A percentile compares a stretch with the other conserved stretches of the same genome.
Conservation (phyloP, 2,888 invertebrate genomes). For the Melanophora roralis region DNA sequence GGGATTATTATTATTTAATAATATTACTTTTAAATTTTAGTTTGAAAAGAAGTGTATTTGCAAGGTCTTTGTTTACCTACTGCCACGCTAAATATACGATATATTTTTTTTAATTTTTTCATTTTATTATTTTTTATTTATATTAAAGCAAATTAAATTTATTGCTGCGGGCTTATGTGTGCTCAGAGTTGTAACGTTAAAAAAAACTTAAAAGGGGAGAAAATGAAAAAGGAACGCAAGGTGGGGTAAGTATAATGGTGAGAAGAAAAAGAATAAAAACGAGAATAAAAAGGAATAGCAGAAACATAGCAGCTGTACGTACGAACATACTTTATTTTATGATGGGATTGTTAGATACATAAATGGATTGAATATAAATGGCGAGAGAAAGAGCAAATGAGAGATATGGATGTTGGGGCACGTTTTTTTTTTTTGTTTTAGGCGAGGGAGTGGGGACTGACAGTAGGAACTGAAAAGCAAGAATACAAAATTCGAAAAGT, state of each 20-base stretch:
- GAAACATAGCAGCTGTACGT: constrained; percentile 60
- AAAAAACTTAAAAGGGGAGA: constrained; percentile 23
- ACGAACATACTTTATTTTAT: constrained; percentile 26
- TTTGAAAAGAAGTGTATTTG: constrained; percentile 12
- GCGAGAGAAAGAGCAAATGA: constrained; percentile 25
- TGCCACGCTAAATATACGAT: constrained; percentile 54
- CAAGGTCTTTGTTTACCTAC: constrained; percentile 21
- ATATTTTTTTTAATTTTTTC: constrained; percentile 66
- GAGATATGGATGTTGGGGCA: background rate
- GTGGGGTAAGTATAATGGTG: constrained; percentile 47
- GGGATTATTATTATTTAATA: too few species aligned
- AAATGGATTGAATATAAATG: constrained; percentile 36
- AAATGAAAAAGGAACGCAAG: constrained; percentile 16
- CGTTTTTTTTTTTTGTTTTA: too few species aligned
- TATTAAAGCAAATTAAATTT: constrained; percentile 64
- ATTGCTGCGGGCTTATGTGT: constrained; percentile 64
- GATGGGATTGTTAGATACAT: constrained; percentile 23
- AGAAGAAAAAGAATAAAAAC: constrained; percentile 49
- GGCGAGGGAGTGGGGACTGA: constrained; percentile 2
- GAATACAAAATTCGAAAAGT: constrained; percentile 46
- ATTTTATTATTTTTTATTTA: constrained; percentile 43
- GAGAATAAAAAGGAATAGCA: constrained; percentile 58
- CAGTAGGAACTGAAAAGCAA: constrained; percentile 36
- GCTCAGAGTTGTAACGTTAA: constrained; percentile 63
- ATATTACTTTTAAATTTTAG: too few species aligned